Percentiles rank a stretch among this genome's conserved stretches.
Conservation (phyloP, 1,140 invertebrate genomes). For the Aphaenogaster rudis region DNA sequence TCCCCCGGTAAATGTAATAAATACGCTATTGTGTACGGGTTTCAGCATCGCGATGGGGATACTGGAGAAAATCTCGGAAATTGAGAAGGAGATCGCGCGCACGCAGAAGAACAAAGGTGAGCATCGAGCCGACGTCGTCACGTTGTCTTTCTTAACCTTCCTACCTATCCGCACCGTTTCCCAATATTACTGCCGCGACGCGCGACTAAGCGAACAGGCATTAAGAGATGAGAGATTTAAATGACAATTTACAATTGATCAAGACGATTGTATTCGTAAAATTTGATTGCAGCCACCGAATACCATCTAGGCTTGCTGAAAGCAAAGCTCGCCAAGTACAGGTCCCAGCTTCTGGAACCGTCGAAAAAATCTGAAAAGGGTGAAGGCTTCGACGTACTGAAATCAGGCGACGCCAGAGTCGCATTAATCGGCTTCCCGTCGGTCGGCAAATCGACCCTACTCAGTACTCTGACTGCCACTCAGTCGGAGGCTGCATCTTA, state of each 20-base stretch:
- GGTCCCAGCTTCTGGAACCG: slow-evolving; percentile 98
- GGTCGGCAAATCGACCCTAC: slow-evolving; percentile 97
- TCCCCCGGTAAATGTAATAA: slow-evolving; percentile 58
- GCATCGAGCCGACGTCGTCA: slow-evolving; percentile 36
- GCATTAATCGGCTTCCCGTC: slow-evolving; percentile 99
- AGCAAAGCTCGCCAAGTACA: slow-evolving; percentile 99
- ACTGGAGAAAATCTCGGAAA: slow-evolving; percentile 99
- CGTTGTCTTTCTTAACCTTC: slow-evolving; percentile 50
- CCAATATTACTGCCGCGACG: not conserved
- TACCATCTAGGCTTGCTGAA: slow-evolving; percentile 99
- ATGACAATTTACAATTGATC: not conserved
- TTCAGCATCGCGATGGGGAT: slow-evolving; percentile 93
- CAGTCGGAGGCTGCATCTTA: slow-evolving; percentile 98
- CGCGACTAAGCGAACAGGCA: not conserved
- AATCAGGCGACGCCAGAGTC: slow-evolving; percentile 99
- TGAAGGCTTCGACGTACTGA: slow-evolving; percentile 99
- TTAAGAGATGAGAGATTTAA: not conserved
- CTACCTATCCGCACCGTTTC: not conserved
- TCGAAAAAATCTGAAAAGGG: slow-evolving; percentile 98
- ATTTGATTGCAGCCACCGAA: slow-evolving; percentile 95
- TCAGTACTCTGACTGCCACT: slow-evolving; percentile 97
- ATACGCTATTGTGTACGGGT: not conserved
- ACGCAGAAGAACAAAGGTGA: slow-evolving; percentile 99
- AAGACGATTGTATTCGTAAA: not conserved
- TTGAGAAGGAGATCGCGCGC: slow-evolving; percentile 98